Evolutionary conservation across 2,113 vertebrate species (phyloP), one percentile per base, ranked within the genome.

Genomic region (Tragelaphus imberbis): DNA sequence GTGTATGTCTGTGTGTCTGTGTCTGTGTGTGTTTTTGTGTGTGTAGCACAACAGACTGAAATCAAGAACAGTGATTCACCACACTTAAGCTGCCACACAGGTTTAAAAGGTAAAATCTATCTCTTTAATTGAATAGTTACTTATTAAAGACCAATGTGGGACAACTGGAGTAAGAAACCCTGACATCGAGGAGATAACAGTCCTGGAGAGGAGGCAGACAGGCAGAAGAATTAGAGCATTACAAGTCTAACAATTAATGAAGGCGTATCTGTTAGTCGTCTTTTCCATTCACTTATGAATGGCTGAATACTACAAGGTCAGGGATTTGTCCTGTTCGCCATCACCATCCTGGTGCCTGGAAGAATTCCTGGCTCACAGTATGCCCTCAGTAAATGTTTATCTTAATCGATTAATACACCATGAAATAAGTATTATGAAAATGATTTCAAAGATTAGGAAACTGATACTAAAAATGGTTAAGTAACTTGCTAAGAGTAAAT

Each of bases 401-500:
- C 23, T 16, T 79, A 81, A 84, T 33, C 44, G 9, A 87, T 55
- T 7, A 90, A 53, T 40, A 58, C 19, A 81, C 28, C 13, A 36
- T 56, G 49, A 88, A 97, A 77, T 90, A 88, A 51, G 53, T 68
- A 68, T 86, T 82, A 58, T 59, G 47, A 65, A 68, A 91, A 81
- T 9, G 36, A 85, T 93, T 95, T 90, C 59, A 85, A 95, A 96
- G 28, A 94, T 49, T 28, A 51, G 25, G 23, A 91, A 94, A 94
- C 11, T 61, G 53, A 65, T 88, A 16, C 56, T 63, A 80, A 89
- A 93, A 91, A 44, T 9, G 17, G 51, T 63, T 85, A 27, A 96
- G 11, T 59, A 91, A 88, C 68, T 96, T 86, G 25, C 49, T 82
- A 61, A 61, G 36, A 25, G 28, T 27, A 30, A 36, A 17, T 27